A percentile compares a stretch with the other conserved stretches of the same genome.
Evolutionary conservation across 1,140 invertebrate genomes (phyloP).

Genomic region (Lordiphosa clarofinis): DNA sequence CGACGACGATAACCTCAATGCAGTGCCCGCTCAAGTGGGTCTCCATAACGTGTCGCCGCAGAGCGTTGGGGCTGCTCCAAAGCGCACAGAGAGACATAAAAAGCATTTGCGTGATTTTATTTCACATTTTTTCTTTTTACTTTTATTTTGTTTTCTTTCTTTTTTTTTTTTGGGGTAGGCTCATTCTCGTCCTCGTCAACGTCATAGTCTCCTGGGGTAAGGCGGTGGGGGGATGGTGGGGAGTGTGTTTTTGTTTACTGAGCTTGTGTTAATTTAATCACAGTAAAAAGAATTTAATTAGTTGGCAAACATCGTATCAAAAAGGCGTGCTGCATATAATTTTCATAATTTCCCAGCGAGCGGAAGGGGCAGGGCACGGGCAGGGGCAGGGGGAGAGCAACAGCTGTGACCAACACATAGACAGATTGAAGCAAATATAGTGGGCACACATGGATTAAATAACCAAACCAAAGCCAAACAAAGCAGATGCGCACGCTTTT

Average conservation of each 20-base stretch:
- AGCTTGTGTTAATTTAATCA: conserved; percentile 62
- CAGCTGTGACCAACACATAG: too few species aligned
- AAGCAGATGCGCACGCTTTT: too few species aligned
- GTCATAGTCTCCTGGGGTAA: too few species aligned
- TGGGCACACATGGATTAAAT: too few species aligned
- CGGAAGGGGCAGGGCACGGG: too few species aligned
- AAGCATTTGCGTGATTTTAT: conserved; percentile 69
- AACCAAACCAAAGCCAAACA: too few species aligned
- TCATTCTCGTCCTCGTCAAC: not conserved
- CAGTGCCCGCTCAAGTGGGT: conserved; percentile 11
- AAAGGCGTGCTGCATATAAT: conserved; percentile 47
- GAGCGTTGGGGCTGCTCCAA: conserved; percentile 8
- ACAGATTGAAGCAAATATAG: too few species aligned
- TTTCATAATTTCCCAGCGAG: conserved; percentile 25
- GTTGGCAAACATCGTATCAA: conserved; percentile 18
- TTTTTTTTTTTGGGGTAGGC: conserved; percentile 16
- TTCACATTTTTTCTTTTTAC: conserved; percentile 42
- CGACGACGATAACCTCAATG: conserved; percentile 9
- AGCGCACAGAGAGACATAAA: conserved; percentile 40
- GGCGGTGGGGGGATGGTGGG: too few species aligned
- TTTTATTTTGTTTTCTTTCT: too few species aligned
- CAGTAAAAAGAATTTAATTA: conserved; percentile 67
- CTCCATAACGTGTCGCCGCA: conserved; percentile 19
- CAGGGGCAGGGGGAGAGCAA: too few species aligned
- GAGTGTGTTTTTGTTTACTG: conserved; percentile 19